Percentiles rank a stretch among this genome's conserved stretches.
Evolutionary conservation across 2,888 invertebrate genomes (phyloP).

Genomic region (Brachyptera risi): DNA sequence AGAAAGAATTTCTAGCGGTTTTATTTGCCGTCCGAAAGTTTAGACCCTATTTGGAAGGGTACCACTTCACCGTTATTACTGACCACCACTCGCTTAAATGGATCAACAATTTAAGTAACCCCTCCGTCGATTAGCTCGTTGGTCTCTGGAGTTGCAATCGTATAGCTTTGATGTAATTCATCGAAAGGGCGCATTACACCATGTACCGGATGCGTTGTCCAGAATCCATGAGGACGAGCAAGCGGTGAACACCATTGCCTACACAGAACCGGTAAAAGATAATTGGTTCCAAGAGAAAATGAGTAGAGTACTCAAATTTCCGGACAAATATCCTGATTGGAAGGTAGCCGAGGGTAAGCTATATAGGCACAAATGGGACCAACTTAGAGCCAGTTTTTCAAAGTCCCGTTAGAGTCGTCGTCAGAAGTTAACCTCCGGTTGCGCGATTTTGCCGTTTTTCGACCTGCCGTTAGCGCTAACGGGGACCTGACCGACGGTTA

Average conservation of each 20-base stretch:
- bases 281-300: conserved; percentile 1
- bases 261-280: background rate
- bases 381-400: too few relatives aligned
- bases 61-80: background rate
- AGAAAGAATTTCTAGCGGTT: background rate
- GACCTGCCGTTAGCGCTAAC: too few relatives aligned
- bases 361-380: background rate
- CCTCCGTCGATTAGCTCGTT: conserved; percentile 35
- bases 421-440: too few relatives aligned
- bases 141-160: conserved; percentile 33
- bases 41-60: background rate
- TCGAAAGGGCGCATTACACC: conserved; percentile 34
- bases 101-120: too few relatives aligned
- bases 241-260: background rate
- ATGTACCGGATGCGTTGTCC: conserved; percentile 38
- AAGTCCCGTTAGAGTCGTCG: too few relatives aligned
- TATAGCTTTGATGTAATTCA: conserved; percentile 35
- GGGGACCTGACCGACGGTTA: too few relatives aligned
- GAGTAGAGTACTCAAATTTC: background rate
- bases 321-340: background rate
- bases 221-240: too few relatives aligned
- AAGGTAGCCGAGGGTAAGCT: background rate
- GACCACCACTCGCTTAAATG: too few relatives aligned
- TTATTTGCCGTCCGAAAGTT: background rate
- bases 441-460: too few relatives aligned